These are phyloP conservation scores for Heteromormyrus szaboi DNA, from an alignment of 2,797 vertebrate genomes.

Conservation along the genomic window DNA sequence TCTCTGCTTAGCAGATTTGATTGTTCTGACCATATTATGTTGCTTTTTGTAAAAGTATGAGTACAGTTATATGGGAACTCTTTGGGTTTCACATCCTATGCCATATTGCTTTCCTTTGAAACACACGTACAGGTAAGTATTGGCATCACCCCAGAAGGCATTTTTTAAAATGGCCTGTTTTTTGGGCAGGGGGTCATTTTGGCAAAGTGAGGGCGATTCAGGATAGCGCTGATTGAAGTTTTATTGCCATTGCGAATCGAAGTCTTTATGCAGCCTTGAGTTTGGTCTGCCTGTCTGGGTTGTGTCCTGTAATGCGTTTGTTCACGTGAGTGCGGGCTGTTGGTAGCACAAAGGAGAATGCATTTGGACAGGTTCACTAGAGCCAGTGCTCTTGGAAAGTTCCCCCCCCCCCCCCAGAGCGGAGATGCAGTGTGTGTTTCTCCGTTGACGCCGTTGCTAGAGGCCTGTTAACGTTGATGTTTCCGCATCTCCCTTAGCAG, in stretches of 20 bases:
- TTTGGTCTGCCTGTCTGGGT: background rate
- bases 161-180: background rate
- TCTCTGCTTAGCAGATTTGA: background rate
- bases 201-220: background rate
- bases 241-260: background rate
- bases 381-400: background rate
- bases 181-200: background rate
- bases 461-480: background rate
- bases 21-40: background rate
- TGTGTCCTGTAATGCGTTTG: background rate
- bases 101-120: background rate
- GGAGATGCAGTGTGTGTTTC: background rate
- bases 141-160: background rate
- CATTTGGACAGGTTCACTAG: conserved; percentile 15
- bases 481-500: conserved; percentile 2
- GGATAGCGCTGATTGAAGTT: background rate
- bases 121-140: background rate
- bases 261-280: background rate
- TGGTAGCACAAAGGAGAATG: background rate
- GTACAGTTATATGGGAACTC: background rate
- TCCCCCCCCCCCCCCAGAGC: background rate
- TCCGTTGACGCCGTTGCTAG: background rate
- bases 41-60: background rate
- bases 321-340: background rate
- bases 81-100: background rate